Conservation (phyloP, 2,888 invertebrate genomes). For the Patella depressa region DNA sequence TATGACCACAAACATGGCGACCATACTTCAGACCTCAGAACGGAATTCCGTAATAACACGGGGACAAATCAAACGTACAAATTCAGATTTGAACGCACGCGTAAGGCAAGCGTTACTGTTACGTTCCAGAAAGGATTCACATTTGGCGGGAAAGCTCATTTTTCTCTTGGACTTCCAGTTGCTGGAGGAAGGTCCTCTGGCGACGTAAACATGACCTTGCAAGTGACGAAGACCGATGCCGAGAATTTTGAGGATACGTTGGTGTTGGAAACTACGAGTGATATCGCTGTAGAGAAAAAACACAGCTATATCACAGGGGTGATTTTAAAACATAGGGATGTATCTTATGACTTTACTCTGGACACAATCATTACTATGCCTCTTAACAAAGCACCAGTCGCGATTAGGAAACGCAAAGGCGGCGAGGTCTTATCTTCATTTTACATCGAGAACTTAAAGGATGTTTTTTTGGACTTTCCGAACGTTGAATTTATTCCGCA, state of each 20-base stretch:
- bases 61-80: constrained; percentile 34
- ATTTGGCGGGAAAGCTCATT: constrained; percentile 30
- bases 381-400: constrained; percentile 22
- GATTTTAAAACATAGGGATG: constrained; percentile 26
- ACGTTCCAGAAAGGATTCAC: constrained; percentile 38
- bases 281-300: constrained; percentile 30
- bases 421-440: constrained; percentile 12
- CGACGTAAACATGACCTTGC: constrained; percentile 29
- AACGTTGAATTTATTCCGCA: constrained; percentile 21
- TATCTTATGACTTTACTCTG: constrained; percentile 33
- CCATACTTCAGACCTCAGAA: constrained; percentile 21
- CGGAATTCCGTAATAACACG: constrained; percentile 38
- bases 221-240: constrained; percentile 32
- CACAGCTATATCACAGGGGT: constrained; percentile 36
- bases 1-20: not conserved
- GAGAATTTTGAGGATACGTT: constrained; percentile 35
- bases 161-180: constrained; percentile 33
- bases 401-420: constrained; percentile 23
- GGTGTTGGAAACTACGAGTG: constrained; percentile 36
- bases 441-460: constrained; percentile 27
- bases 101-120: constrained; percentile 32
- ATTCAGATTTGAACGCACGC: constrained; percentile 37
- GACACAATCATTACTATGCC: constrained; percentile 36
- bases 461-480: constrained; percentile 27
- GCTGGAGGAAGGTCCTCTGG: constrained; percentile 16